Evolutionary conservation across 37 sponge, comb jelly and placozoan species (phyloP).

Genomic region (Beroe ovata): DNA sequence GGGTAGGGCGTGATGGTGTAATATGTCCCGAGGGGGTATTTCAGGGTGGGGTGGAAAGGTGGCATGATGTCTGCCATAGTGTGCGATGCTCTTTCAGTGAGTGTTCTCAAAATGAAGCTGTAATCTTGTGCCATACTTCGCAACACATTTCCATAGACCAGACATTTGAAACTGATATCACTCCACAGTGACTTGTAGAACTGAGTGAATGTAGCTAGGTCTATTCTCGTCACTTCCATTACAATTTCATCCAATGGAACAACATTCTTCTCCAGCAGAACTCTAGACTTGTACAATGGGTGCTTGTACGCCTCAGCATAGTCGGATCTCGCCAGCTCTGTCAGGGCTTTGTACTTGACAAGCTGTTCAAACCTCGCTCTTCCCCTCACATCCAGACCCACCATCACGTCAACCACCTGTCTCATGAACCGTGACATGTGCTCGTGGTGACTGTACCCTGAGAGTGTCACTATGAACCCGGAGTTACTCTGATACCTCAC

Average conservation of each 20-base stretch:
- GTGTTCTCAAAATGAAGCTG: not conserved
- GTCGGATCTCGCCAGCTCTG: slow-evolving; percentile 15
- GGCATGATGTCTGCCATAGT: not conserved
- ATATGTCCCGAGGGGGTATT: slow-evolving; percentile 54
- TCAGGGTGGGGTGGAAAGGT: slow-evolving; percentile 47
- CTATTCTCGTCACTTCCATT: not conserved
- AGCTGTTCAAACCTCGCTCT: not conserved
- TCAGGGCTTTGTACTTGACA: slow-evolving; percentile 27
- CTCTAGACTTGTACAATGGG: slow-evolving; percentile 41
- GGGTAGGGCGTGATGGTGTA: slow-evolving; percentile 23
- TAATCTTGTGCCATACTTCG: not conserved
- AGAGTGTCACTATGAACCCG: not conserved
- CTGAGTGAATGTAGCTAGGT: not conserved
- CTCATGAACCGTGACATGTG: not conserved
- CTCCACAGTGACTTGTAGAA: slow-evolving; percentile 7
- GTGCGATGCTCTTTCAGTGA: not conserved
- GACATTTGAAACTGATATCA: not conserved
- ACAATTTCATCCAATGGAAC: slow-evolving; percentile 1
- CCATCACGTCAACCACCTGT: not conserved
- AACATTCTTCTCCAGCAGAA: slow-evolving; percentile 61
- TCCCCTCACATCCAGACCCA: not conserved
- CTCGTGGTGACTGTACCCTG: slow-evolving; percentile 33
- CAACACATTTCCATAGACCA: slow-evolving; percentile 26
- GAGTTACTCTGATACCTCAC: slow-evolving; percentile 52
- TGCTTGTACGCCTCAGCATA: slow-evolving; percentile 66